A percentile compares a stretch with the other conserved stretches of the same genome.
phyloP scores from a whole-genome alignment of 1,140 invertebrate genomes.

The Drosophila novamexicana region DNA sequence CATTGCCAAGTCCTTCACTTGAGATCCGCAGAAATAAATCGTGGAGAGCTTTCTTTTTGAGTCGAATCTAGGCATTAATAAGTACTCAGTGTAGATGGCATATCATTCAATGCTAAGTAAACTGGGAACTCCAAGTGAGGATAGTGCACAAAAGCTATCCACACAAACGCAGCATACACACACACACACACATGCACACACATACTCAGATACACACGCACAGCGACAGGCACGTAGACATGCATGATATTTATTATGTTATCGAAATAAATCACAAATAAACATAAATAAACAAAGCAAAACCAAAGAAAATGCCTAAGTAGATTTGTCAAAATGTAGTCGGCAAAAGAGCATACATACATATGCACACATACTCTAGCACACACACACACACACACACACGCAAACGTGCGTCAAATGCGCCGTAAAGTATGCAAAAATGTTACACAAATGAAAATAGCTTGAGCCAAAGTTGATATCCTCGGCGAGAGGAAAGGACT shows the following conservation, averaged over 20 bases:
- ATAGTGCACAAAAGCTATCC: slow-evolving; percentile 23
- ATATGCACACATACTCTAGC: slow-evolving; percentile 16
- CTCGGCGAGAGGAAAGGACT: slow-evolving; percentile 2
- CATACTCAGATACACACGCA: background rate
- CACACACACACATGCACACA: background rate
- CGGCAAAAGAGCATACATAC: slow-evolving; percentile 51
- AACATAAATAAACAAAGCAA: slow-evolving; percentile 80
- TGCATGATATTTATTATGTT: slow-evolving; percentile 73
- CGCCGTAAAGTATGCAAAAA: slow-evolving; percentile 80
- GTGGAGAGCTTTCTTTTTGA: background rate
- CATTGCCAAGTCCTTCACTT: too few relatives aligned
- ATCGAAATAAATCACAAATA: slow-evolving; percentile 83
- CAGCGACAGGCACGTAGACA: slow-evolving; percentile 15
- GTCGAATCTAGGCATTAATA: slow-evolving; percentile 5
- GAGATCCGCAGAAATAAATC: background rate
- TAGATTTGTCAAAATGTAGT: slow-evolving; percentile 80
- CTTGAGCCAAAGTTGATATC: slow-evolving; percentile 73
- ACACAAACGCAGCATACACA: background rate
- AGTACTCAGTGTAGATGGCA: slow-evolving; percentile 14
- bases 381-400: slow-evolving; percentile 15
- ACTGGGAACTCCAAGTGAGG: slow-evolving; percentile 8
- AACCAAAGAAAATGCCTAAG: slow-evolving; percentile 75
- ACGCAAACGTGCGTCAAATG: slow-evolving; percentile 69
- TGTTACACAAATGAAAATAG: slow-evolving; percentile 79
- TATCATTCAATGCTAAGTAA: slow-evolving; percentile 28